Base-by-base conservation (phyloP, 2,888 invertebrate species). In the Isotomurus palustris region DNA sequence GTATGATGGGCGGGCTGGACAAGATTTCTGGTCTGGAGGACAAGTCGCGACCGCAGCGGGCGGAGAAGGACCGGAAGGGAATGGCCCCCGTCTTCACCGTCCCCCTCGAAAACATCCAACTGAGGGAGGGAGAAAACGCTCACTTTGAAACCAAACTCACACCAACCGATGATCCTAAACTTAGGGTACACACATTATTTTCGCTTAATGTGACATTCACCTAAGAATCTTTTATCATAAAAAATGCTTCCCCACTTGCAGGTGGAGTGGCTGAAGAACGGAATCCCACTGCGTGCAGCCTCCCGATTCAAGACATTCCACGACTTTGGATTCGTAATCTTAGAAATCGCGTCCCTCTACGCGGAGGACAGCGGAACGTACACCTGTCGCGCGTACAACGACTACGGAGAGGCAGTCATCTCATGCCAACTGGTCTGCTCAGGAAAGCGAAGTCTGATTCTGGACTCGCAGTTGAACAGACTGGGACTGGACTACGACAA, bases 241-340 rank as follows among this genome's bases (percentile, higher is more conserved):
- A 5, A 22, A 40, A 40, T 24, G 27, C 36, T 22, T 56, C 19
- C 24, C 24, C 22, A 12, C 19, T 19, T 36, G 22, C 25, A 52
- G 52, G 87, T 92, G 64, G 92, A 93, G 79, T 93, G 93, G 93
- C 92, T 86, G 80, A 91, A 89, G 87, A 92, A 93, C 74, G 91
- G 91, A 61, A 90, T 91, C 76, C 86, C 91, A 48, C 79, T 95
- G 68, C 89, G 90, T 6, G 84, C 87, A 53, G 92, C 96, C 8
- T 94, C 94, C 74, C 83, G 97, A 65, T 97, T 91, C 76, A 86
- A 90, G 71, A 90, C 90, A 8, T 85, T 89, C 43, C 89, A 91
- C 73, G 94, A 95, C 73, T 88, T 95, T 85, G 95, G 94, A 52
- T 92, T 88, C 73, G 92, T 94, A 6, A 90, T 92, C 0, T 80